phyloP scores from a whole-genome alignment of 2,888 invertebrate species.

The Liodrosophila aerea region DNA sequence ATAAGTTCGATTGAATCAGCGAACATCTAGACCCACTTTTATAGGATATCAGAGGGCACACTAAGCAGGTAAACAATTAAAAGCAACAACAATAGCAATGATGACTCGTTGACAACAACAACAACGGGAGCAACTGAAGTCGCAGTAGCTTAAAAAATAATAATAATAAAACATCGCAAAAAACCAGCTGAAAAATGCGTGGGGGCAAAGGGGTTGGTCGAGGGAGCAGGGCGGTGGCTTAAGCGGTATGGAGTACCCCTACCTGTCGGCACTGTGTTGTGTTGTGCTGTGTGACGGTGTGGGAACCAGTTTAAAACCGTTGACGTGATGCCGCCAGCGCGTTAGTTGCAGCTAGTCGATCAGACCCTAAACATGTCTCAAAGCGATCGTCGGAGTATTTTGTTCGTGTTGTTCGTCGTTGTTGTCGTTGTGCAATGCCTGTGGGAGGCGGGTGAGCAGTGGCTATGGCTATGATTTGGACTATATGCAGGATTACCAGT shows the following conservation, averaged over 20 bases:
- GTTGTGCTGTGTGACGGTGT: too few relatives aligned
- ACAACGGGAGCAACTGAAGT: conserved; percentile 12
- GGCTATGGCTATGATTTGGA: too few relatives aligned
- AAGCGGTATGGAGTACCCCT: too few relatives aligned
- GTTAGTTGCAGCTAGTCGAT: conserved; percentile 57
- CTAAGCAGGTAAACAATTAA: conserved; percentile 59
- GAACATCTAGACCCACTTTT: not conserved
- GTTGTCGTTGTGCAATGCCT: conserved; percentile 20
- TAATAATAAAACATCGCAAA: too few relatives aligned
- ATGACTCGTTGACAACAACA: conserved; percentile 28
- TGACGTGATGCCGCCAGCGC: conserved; percentile 43
- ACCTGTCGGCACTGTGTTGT: too few relatives aligned
- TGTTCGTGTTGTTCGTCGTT: not conserved
- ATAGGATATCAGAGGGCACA: conserved; percentile 8
- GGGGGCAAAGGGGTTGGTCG: too few relatives aligned
- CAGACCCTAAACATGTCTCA: conserved; percentile 57
- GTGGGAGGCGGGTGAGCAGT: conserved; percentile 51
- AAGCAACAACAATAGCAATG: conserved; percentile 38
- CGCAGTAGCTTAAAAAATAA: conserved; percentile 16
- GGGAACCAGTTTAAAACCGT: conserved; percentile 69
- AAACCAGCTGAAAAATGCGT: conserved; percentile 2
- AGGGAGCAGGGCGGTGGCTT: too few relatives aligned
- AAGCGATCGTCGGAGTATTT: conserved; percentile 35
- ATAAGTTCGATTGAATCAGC: too few relatives aligned
- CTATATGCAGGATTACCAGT: conserved; percentile 40